phyloP scores from a whole-genome alignment of 2,797 vertebrate genomes.

The Hephaestus fuliginosus region DNA sequence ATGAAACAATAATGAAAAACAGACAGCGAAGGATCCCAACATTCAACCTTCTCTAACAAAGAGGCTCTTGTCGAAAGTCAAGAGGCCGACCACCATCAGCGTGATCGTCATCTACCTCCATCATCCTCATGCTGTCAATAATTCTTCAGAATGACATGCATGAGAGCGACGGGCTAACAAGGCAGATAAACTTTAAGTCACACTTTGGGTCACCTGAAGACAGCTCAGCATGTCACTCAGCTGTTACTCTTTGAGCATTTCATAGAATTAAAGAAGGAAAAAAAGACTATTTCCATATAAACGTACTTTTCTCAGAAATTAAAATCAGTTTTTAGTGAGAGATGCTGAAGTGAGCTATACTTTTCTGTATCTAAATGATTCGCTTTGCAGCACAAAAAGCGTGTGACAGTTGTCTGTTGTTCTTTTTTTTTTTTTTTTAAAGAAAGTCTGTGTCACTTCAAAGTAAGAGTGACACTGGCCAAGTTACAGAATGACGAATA shows the following conservation, averaged over 20 bases:
- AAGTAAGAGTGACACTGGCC: neutral
- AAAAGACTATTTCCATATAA: neutral
- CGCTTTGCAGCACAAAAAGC: neutral
- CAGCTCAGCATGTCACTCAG: neutral
- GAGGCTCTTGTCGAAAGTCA: conserved; percentile 24
- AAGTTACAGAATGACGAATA: no score
- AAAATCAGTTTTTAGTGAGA: neutral
- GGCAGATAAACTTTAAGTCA: neutral
- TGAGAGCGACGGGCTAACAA: no score
- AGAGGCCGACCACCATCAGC: neutral
- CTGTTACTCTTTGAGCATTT: neutral
- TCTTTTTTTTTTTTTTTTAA: conserved; percentile 3
- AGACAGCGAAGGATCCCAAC: neutral
- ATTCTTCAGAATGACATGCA: neutral
- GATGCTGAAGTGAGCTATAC: neutral
- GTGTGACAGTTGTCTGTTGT: fast-evolving
- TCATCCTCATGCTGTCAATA: neutral
- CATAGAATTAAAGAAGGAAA: neutral
- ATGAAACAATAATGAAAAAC: conserved; percentile 32
- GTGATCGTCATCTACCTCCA: neutral
- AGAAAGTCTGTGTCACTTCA: neutral
- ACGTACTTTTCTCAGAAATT: neutral
- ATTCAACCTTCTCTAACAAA: conserved; percentile 3
- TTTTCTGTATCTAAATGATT: neutral
- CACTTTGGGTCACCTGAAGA: neutral